phyloP scores from a whole-genome alignment of 2,797 vertebrate species.

The Pipistrellus nathusii region DNA sequence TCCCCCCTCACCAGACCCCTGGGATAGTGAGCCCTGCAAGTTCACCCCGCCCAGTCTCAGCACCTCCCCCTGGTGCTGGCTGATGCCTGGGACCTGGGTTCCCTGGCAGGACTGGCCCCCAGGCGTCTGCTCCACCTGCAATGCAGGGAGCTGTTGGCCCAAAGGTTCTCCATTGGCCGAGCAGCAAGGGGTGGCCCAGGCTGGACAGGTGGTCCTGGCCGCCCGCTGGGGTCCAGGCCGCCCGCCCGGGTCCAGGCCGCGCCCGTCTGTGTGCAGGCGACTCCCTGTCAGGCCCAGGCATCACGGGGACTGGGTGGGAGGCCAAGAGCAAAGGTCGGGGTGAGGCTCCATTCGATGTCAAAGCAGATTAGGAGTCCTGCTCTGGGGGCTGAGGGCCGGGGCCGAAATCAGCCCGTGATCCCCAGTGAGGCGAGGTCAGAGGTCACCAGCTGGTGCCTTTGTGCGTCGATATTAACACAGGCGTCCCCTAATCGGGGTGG shows the following conservation, averaged over 20 bases:
- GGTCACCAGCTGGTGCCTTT: constrained; percentile 75
- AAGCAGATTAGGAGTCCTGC: constrained; percentile 52
- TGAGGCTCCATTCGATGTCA: constrained; percentile 61
- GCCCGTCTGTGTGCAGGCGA: background rate
- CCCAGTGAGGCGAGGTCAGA: constrained; percentile 64
- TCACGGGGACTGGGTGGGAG: background rate
- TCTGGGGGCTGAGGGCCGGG: constrained; percentile 11
- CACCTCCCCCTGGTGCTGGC: accelerated
- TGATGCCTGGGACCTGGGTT: background rate
- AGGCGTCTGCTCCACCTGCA: no score
- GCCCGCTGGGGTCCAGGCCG: no score
- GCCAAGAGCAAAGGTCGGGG: constrained; percentile 42
- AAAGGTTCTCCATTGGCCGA: background rate
- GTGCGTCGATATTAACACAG: constrained; percentile 74
- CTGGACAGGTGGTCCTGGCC: no score
- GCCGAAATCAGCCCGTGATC: constrained; percentile 67
- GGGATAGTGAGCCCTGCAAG: accelerated
- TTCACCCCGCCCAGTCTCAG: accelerated
- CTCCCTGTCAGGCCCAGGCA: background rate
- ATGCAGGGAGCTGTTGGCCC: background rate
- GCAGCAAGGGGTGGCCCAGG: background rate
- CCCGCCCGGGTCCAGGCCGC: background rate
- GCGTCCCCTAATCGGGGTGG: constrained; percentile 76
- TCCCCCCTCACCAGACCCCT: no score
- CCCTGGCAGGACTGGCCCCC: background rate